Conservation (phyloP, 2,888 invertebrate genomes). For the Exephanes ischioxanthus region DNA sequence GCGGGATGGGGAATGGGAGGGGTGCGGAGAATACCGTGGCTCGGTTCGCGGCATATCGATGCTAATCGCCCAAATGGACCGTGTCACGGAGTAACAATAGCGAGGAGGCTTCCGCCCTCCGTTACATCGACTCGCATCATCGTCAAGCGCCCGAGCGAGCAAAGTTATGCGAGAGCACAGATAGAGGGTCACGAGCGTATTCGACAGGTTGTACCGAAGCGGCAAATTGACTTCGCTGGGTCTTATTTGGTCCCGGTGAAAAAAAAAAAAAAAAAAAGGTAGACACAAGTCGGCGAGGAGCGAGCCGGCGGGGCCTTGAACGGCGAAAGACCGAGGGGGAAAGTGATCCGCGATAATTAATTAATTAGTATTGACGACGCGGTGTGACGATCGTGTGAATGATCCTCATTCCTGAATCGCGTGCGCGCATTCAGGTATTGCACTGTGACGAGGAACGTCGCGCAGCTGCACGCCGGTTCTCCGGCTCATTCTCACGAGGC, state of each 20-base stretch:
- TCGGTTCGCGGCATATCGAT: conserved; percentile 47
- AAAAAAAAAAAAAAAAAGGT: not conserved
- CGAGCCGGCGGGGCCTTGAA: not conserved
- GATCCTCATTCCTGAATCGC: conserved; percentile 61
- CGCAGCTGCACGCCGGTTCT: conserved; percentile 50
- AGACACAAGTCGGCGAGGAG: not conserved
- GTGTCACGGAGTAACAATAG: conserved; percentile 31
- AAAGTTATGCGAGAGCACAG: conserved; percentile 44
- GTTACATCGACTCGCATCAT: conserved; percentile 39
- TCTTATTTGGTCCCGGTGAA: not conserved
- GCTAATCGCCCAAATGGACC: conserved; percentile 64
- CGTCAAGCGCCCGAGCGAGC: conserved; percentile 38
- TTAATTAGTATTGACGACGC: conserved; percentile 58
- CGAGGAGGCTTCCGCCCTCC: conserved; percentile 5
- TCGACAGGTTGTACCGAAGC: conserved; percentile 39
- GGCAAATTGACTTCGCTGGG: conserved; percentile 24
- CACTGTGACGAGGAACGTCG: conserved; percentile 3
- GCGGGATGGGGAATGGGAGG: no score
- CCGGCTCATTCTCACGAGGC: conserved; percentile 53
- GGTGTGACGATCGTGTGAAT: conserved; percentile 60
- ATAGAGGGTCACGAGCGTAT: conserved; percentile 28
- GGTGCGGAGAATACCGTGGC: not conserved
- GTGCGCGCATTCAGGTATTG: conserved; percentile 48
- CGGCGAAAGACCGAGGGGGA: conserved; percentile 19
- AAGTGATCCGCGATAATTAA: conserved; percentile 52